Evolutionary conservation across 2,113 vertebrate genomes (phyloP), one percentile per base, ranked within the genome.

Genomic region (Chamaetylas fuelleborni): DNA sequence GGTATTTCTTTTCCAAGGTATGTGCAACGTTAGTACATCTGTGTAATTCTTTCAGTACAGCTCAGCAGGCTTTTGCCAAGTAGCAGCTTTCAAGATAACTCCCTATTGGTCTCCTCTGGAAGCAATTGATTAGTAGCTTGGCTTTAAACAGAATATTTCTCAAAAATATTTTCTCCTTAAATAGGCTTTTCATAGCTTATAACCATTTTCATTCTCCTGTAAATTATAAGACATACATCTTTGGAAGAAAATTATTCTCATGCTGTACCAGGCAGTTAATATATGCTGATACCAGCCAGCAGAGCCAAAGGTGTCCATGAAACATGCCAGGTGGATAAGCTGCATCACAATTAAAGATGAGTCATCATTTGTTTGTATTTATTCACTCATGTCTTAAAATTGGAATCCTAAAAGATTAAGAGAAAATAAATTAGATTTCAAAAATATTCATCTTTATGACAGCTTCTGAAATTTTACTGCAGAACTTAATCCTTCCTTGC

Each of bases 61-160:
- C 81, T 92, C 95, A 92, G 93, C 94, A 93, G 90, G 62, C 69
- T 95, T 78, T 81, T 92, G 60, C 90, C 58, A 69, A 78, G 51
- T n/a, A 82, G 65, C 42, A 87, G 43, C 71, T 93, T 94, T 95
- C 81, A 92, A 77, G 58, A 31, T 43, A 87, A 81, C 50, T 88
- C 72, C 61, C 50, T 64, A 15, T 23, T 77, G 71, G 58, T 86
- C 36, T 94, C 33, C 48, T 64, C 74, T 83, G 86, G 71, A 85
- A 96, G 71, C 29, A 86, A 93, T 65, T 92, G 74, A 87, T 95
- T 72, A 91, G 57, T 67, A 71, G 23, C 36, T 74, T 61, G 48
- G 4, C 67, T 93, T 95, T 81, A 74, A 91, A 73, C n/a, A 79
- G 51, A 93, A n/a, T 77, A 57, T 72, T 83, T 89, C 79, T 58